Evolutionary conservation across 2,888 invertebrate genomes (phyloP).

Genomic region (Salpingus planirostris): DNA sequence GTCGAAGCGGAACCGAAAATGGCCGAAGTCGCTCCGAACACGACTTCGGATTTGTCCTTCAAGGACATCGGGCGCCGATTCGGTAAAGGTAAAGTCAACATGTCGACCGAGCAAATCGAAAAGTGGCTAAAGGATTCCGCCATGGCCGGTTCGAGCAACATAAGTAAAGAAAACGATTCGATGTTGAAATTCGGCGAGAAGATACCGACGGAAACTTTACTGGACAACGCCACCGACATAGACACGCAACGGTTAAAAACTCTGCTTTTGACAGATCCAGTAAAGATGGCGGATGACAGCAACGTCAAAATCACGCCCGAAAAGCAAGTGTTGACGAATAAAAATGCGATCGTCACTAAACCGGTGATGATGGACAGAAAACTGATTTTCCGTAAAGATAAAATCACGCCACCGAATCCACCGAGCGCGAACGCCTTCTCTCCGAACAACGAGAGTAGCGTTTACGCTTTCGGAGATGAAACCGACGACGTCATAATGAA

Average conservation of each 20-base stretch:
- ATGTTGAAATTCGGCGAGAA: constrained; percentile 36
- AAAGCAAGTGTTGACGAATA: background rate
- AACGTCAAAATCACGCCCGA: constrained; percentile 2
- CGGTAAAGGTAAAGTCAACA: constrained; percentile 55
- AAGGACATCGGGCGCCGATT: constrained; percentile 39
- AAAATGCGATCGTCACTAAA: constrained; percentile 1
- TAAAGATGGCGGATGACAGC: no score
- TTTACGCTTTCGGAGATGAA: constrained; percentile 64
- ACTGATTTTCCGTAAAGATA: constrained; percentile 50
- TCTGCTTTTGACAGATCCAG: constrained; percentile 19
- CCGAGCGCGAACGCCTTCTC: constrained; percentile 54
- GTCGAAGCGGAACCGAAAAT: constrained; percentile 2
- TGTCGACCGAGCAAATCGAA: constrained; percentile 61
- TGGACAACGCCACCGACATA: constrained; percentile 21
- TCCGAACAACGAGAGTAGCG: constrained; percentile 59
- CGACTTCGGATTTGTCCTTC: constrained; percentile 35
- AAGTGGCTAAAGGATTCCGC: constrained; percentile 49
- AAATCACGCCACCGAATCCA: constrained; percentile 35
- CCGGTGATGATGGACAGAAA: constrained; percentile 38
- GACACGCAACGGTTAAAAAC: constrained; percentile 24
- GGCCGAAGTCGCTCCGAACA: background rate
- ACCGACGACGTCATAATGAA: constrained; percentile 46
- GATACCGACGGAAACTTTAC: constrained; percentile 30
- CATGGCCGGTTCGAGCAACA: constrained; percentile 31
- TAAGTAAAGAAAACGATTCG: constrained; percentile 35